Evolutionary conservation across 2,113 vertebrate species (phyloP).

Genomic region (Channa maculata): DNA sequence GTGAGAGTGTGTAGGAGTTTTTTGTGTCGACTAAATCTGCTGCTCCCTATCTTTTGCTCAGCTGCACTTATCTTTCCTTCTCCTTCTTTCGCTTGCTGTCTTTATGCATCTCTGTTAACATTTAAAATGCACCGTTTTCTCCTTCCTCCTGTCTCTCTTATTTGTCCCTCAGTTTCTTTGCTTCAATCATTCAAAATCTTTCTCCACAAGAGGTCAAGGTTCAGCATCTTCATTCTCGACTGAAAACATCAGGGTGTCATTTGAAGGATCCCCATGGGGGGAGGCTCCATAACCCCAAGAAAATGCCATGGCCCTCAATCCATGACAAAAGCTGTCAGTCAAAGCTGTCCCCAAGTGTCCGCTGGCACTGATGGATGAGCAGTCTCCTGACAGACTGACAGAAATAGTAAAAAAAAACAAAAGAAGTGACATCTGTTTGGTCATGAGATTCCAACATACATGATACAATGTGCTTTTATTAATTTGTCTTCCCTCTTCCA

Average conservation of each 20-base stretch:
- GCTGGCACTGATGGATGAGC: slow-evolving; percentile 32
- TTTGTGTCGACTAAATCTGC: slow-evolving; percentile 65
- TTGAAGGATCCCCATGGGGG: slow-evolving; percentile 6
- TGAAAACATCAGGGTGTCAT: slow-evolving; percentile 46
- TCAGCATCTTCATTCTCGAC: slow-evolving; percentile 46
- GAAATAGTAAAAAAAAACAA: slow-evolving; percentile 7
- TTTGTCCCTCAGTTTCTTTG: background rate
- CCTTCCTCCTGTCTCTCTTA: background rate
- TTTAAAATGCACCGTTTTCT: slow-evolving; percentile 17
- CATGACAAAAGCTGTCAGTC: slow-evolving; percentile 57
- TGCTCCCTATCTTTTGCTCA: slow-evolving; percentile 53
- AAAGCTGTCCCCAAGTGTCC: slow-evolving; percentile 23
- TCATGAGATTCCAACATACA: slow-evolving; percentile 41
- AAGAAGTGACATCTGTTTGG: slow-evolving; percentile 27
- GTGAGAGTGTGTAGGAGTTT: slow-evolving; percentile 66
- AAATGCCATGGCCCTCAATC: slow-evolving; percentile 18
- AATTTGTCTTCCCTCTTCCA: slow-evolving; percentile 28
- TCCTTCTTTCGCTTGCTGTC: slow-evolving; percentile 25
- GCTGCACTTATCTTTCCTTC: slow-evolving; percentile 33
- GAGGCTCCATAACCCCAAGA: background rate
- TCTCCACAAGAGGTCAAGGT: slow-evolving; percentile 29
- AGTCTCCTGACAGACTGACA: slow-evolving; percentile 16
- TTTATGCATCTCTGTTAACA: slow-evolving; percentile 36
- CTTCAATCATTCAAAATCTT: slow-evolving; percentile 7
- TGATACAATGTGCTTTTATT: slow-evolving; percentile 55